Conservation (phyloP, 2,888 invertebrate genomes). For the Chloroclysta siterata region DNA sequence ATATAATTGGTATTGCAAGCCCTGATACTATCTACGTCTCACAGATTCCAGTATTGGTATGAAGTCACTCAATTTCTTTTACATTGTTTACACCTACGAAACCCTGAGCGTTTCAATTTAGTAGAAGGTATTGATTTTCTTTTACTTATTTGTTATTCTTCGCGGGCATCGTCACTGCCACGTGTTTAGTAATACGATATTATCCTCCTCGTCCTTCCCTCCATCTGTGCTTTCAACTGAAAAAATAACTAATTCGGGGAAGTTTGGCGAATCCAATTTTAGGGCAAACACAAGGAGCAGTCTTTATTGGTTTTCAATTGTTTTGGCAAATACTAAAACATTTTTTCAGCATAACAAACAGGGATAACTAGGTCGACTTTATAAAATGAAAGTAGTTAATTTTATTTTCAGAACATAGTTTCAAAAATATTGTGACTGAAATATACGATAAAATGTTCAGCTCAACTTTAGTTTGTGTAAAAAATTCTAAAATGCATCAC, state of each 20-base stretch:
- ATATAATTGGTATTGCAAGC: too few relatives aligned
- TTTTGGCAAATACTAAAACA: neutral
- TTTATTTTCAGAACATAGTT: too few relatives aligned
- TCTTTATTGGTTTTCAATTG: constrained; percentile 5
- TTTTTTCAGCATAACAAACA: neutral
- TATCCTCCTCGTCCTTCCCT: constrained; percentile 37
- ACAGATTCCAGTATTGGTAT: constrained; percentile 7
- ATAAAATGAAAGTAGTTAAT: too few relatives aligned
- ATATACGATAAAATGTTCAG: too few relatives aligned
- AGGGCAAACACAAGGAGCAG: constrained; percentile 1
- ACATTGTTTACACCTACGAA: constrained; percentile 22
- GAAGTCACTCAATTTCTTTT: constrained; percentile 16
- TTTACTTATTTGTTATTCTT: constrained; percentile 58
- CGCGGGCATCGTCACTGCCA: constrained; percentile 46
- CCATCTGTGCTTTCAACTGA: constrained; percentile 13
- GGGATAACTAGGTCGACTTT: too few relatives aligned
- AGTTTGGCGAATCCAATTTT: constrained; percentile 8
- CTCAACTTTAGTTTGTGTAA: too few relatives aligned
- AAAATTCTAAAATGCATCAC: too few relatives aligned
- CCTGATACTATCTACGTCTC: neutral
- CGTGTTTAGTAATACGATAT: constrained; percentile 55
- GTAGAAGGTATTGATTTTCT: constrained; percentile 50
- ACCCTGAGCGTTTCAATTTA: constrained; percentile 16
- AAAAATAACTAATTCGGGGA: constrained; percentile 9
- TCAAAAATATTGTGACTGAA: too few relatives aligned